Percentiles rank a stretch among this genome's conserved stretches.
Conservation (phyloP, 2,888 invertebrate genomes). For the Isoperla grammatica region DNA sequence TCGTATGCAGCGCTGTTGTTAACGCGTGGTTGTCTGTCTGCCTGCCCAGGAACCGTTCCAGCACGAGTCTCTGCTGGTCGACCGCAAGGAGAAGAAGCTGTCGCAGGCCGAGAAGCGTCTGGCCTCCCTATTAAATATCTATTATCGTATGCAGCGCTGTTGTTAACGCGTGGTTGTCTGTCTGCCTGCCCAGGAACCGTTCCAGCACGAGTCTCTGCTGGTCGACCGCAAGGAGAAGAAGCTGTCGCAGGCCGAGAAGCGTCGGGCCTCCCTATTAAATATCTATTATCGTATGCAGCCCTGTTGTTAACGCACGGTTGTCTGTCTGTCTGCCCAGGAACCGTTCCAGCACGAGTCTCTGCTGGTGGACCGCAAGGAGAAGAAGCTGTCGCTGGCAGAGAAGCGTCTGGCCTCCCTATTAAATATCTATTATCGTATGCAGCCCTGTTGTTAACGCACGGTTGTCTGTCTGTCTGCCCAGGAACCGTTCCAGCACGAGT, state of each 20-base stretch:
- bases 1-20: too few relatives aligned
- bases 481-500: slow-evolving; percentile 94
- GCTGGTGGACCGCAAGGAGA: slow-evolving; percentile 89
- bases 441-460: slow-evolving; percentile 58
- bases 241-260: slow-evolving; percentile 86
- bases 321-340: too few relatives aligned
- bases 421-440: too few relatives aligned
- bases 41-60: slow-evolving; percentile 84
- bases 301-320: too few relatives aligned
- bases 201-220: slow-evolving; percentile 90
- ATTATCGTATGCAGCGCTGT: too few relatives aligned
- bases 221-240: slow-evolving; percentile 94
- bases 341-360: slow-evolving; percentile 96
- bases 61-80: slow-evolving; percentile 90
- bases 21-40: too few relatives aligned
- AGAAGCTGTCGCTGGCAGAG: slow-evolving; percentile 88
- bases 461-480: too few relatives aligned
- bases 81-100: slow-evolving; percentile 89
- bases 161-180: too few relatives aligned
- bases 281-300: too few relatives aligned
- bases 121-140: too few relatives aligned
- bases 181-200: slow-evolving; percentile 77
- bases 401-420: slow-evolving; percentile 91
- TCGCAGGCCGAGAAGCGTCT: slow-evolving; percentile 89
- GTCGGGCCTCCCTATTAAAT: too few relatives aligned